Evolutionary conservation across 1,140 invertebrate genomes (phyloP).

Genomic region (Trypoxylus dichotomus): DNA sequence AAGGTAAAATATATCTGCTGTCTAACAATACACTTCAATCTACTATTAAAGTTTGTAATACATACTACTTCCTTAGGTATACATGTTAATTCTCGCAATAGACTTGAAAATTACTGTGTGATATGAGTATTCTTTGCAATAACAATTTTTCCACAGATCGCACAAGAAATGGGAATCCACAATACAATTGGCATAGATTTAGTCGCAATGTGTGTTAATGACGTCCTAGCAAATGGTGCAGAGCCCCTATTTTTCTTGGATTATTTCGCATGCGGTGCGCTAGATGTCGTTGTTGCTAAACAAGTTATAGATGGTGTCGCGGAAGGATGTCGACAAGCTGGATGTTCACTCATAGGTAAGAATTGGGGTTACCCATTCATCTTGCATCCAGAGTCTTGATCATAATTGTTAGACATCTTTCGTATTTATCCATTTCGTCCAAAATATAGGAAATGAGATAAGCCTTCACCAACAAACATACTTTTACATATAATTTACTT

Average conservation of each 20-base stretch:
- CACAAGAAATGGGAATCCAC: slow-evolving; percentile 76
- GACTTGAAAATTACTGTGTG: too few relatives aligned
- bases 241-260: slow-evolving; percentile 95
- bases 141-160: slow-evolving; percentile 65
- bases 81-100: too few relatives aligned
- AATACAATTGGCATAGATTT: slow-evolving; percentile 91
- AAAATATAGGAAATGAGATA: too few relatives aligned
- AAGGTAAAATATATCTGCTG: slow-evolving; percentile 61
- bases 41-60: too few relatives aligned
- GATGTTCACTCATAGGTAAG: slow-evolving; percentile 85
- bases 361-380: background rate
- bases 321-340: slow-evolving; percentile 82
- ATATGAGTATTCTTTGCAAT: background rate
- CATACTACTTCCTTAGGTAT: too few relatives aligned
- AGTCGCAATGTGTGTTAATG: slow-evolving; percentile 98
- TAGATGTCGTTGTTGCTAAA: slow-evolving; percentile 75
- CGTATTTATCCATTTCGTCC: too few relatives aligned
- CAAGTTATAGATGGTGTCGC: slow-evolving; percentile 83
- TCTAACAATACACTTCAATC: background rate
- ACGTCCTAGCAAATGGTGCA: slow-evolving; percentile 91
- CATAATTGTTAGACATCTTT: too few relatives aligned
- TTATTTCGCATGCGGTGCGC: slow-evolving; percentile 90
- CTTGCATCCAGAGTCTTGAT: too few relatives aligned
- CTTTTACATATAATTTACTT: too few relatives aligned
- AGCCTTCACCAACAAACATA: too few relatives aligned